Conservation (phyloP, 2,797 vertebrate genomes). For the Lutjanus campechanus region DNA sequence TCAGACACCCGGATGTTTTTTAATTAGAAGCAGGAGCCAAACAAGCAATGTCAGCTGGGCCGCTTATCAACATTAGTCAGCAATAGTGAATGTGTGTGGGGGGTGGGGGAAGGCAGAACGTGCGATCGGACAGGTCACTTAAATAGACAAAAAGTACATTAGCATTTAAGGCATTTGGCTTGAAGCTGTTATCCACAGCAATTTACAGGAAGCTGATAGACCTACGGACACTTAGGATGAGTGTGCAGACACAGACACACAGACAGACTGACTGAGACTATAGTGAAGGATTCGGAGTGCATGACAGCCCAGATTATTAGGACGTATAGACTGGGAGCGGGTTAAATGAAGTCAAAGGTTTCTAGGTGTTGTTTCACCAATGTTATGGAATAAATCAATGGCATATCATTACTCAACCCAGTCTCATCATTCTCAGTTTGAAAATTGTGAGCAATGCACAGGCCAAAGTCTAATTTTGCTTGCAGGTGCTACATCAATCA, state of each 20-base stretch:
- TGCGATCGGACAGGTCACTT: slow-evolving; percentile 24
- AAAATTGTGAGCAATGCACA: no score
- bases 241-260: neutral
- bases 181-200: slow-evolving; percentile 18
- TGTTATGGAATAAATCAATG: neutral
- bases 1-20: slow-evolving; percentile 67
- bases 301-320: neutral
- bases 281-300: neutral
- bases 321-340: neutral
- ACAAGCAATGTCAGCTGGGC: slow-evolving; percentile 68
- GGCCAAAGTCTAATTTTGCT: no score
- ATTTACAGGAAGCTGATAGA: slow-evolving; percentile 17
- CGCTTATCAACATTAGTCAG: slow-evolving; percentile 68
- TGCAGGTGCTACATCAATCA: no score
- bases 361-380: neutral
- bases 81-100: slow-evolving; percentile 27
- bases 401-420: no score
- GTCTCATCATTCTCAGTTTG: no score
- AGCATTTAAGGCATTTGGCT: slow-evolving; percentile 32
- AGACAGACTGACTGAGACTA: neutral
- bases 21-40: slow-evolving; percentile 74
- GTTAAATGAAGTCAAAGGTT: neutral
- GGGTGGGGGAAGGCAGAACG: slow-evolving; percentile 1
- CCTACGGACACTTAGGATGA: slow-evolving; percentile 17
- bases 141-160: slow-evolving; percentile 35